Evolutionary conservation across 2,888 invertebrate species (phyloP).

Genomic region (Volucella inflata): DNA sequence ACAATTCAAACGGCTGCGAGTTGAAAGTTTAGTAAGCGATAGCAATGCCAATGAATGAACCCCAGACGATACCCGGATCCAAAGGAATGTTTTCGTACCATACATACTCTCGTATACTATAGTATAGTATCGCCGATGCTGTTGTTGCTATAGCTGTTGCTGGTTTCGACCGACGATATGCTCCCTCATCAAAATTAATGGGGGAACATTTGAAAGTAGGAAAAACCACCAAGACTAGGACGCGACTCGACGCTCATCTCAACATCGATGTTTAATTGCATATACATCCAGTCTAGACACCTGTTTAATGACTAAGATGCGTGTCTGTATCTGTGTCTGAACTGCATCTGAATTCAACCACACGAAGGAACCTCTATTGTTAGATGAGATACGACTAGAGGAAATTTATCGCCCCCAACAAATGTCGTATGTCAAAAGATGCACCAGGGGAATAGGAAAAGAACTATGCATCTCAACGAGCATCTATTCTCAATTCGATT

Average conservation of each 20-base stretch:
- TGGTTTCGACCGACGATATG: constrained; percentile 7
- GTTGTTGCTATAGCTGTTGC: neutral
- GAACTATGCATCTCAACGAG: constrained; percentile 20
- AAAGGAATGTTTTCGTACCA: constrained; percentile 23
- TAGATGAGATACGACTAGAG: constrained; percentile 48
- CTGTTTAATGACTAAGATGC: constrained; percentile 60
- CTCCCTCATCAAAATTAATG: constrained; percentile 49
- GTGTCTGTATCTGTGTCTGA: neutral
- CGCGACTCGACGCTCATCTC: constrained; percentile 44
- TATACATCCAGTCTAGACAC: constrained; percentile 74
- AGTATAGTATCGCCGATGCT: no score
- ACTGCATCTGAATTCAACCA: no score
- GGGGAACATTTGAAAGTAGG: constrained; percentile 56
- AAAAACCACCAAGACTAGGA: constrained; percentile 55
- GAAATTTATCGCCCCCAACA: constrained; percentile 59
- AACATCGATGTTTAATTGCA: constrained; percentile 63
- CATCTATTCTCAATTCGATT: constrained; percentile 67
- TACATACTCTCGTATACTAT: neutral
- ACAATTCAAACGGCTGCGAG: constrained; percentile 25
- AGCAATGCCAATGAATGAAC: constrained; percentile 20
- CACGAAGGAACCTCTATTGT: constrained; percentile 36
- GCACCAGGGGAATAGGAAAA: constrained; percentile 33
- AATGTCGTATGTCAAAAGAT: constrained; percentile 51
- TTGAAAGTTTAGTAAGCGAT: neutral
- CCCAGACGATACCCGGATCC: neutral